Evolutionary conservation across 2,797 vertebrate species (phyloP), one percentile per base, ranked within the genome.

Genomic region (Mus minutoides): DNA sequence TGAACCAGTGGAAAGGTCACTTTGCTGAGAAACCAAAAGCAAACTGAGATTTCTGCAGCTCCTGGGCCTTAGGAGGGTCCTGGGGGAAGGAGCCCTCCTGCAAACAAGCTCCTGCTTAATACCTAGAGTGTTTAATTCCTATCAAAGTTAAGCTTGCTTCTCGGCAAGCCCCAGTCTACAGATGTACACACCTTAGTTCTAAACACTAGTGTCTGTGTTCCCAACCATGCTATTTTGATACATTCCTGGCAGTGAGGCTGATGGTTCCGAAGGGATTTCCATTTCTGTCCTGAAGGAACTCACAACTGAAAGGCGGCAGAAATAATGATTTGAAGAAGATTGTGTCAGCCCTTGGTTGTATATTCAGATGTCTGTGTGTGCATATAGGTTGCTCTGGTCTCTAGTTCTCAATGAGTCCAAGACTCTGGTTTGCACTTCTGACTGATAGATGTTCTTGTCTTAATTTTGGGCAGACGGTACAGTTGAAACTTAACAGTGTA

Each of bases 1-100:
- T 1, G 54, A 22, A 46, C 26, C 6, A 16, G 4, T 58, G 56
- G 91, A 97, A 97, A 98, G 97, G 96, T 97, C 96, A 97, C n/a
- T 52, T 31, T 26, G 14, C 58, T 5, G 1, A 71, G 56, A 77
- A 90, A 94, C 58, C 83, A 95, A 93, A 95, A 40, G 60, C 64
- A 67, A 95, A 88, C 58, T n/a, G 29, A 52, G 46, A 16, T 46
- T 83, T 1, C 0, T 17, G 43, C 52, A 69, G 56, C n/a, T 75
- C 40, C 13, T 5, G 26, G 46, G 24, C 34, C 87, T 49, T 56
- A 76, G 52, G 16, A 13, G 1, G 43, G 46, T 93, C 90, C 94
- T 92, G 58, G 96, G 96, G 92, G 96, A 97, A 26, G 71, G 26
- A 75, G 56, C 13, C n/a, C 6, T 46, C 40, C 11, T 37, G 40